Conservation (phyloP, 2,888 invertebrate species). For the Drosophila kambysellisi region DNA sequence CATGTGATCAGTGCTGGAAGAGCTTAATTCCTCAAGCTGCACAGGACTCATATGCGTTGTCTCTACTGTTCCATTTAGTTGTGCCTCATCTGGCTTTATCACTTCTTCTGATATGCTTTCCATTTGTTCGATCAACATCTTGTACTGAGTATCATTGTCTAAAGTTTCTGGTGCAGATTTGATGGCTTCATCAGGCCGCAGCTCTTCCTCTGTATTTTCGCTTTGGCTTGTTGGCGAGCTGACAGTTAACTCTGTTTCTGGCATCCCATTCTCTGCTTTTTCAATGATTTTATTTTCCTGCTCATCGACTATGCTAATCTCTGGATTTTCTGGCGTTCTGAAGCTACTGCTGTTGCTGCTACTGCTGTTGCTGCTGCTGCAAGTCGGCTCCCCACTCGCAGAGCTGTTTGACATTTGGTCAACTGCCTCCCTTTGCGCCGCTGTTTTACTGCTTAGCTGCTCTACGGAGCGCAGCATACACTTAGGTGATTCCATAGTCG, state of each 20-base stretch:
- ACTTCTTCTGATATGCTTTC: constrained; percentile 7
- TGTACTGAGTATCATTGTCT: neutral
- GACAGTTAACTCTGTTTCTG: neutral
- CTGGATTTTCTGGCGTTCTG: too few relatives aligned
- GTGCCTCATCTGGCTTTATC: neutral
- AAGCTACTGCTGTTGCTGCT: neutral
- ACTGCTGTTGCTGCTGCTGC: constrained; percentile 2
- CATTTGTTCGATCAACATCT: neutral
- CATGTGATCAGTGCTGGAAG: constrained; percentile 52
- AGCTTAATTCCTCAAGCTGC: constrained; percentile 61
- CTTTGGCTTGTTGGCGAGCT: too few relatives aligned
- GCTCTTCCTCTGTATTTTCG: neutral
- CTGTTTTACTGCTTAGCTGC: neutral
- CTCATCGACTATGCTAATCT: neutral
- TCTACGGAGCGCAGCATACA: neutral
- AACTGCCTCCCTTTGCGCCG: neutral
- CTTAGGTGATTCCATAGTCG: neutral
- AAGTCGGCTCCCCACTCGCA: neutral
- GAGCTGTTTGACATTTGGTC: neutral
- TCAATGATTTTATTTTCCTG: neutral
- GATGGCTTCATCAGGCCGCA: neutral
- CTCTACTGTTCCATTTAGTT: constrained; percentile 6
- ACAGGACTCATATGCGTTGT: constrained; percentile 24
- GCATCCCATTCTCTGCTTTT: neutral
- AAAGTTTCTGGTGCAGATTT: neutral